A percentile compares a stretch with the other conserved stretches of the same genome.
Conservation (phyloP, 2,888 invertebrate species). For the Eristalinus aeneus region DNA sequence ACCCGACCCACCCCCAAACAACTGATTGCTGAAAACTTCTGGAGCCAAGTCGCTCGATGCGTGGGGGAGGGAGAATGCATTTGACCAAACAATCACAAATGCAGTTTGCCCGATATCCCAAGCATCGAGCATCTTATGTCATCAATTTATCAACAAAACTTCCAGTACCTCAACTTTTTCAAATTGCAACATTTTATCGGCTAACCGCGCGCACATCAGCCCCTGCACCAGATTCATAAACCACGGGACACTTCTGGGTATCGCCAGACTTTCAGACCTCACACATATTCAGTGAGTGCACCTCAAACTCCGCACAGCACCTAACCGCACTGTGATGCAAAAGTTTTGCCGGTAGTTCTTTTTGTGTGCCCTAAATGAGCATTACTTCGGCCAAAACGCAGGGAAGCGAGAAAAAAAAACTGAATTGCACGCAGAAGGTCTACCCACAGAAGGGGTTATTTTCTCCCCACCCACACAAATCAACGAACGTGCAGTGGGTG, state of each 20-base stretch:
- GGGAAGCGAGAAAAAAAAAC: conserved; percentile 3
- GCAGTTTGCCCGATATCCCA: neutral
- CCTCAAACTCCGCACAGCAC: neutral
- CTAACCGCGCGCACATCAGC: conserved; percentile 38
- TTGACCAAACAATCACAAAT: neutral
- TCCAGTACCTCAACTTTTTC: conserved; percentile 8
- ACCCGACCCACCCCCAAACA: neutral
- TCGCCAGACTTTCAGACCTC: conserved; percentile 3
- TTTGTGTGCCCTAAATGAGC: conserved; percentile 38
- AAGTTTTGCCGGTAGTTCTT: conserved; percentile 37
- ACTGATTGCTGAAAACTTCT: neutral
- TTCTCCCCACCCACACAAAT: conserved; percentile 12
- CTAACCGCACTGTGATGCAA: conserved; percentile 40
- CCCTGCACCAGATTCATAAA: conserved; percentile 41
- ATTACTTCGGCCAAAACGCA: conserved; percentile 29
- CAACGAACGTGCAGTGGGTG: conserved; percentile 47
- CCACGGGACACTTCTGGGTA: conserved; percentile 33
- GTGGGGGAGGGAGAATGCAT: neutral
- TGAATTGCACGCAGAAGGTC: conserved; percentile 1
- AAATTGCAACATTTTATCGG: conserved; percentile 26
- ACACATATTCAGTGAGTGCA: conserved; percentile 24
- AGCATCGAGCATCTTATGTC: conserved; percentile 11
- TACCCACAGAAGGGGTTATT: neutral
- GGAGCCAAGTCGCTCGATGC: neutral
- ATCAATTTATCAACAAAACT: conserved; percentile 14